Conservation (phyloP, 1,140 invertebrate genomes). For the Drosophila teissieri region DNA sequence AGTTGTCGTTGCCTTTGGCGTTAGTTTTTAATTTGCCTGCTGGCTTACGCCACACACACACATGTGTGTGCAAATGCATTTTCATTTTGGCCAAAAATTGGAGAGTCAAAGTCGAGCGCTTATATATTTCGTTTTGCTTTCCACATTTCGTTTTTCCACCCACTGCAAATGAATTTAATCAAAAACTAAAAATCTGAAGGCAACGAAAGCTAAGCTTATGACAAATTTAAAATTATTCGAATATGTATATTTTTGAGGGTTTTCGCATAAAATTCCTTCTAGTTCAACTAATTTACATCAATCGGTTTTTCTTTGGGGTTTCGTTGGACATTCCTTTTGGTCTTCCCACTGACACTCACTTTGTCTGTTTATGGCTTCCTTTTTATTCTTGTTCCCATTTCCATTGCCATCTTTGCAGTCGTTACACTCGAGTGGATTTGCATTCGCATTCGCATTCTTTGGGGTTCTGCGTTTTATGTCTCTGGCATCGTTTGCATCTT, state of each 20-base stretch:
- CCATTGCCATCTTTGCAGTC: slow-evolving; percentile 16
- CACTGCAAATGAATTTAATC: slow-evolving; percentile 1
- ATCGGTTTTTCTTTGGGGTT: slow-evolving; percentile 1
- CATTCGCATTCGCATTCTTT: slow-evolving; percentile 44
- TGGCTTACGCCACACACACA: slow-evolving; percentile 27
- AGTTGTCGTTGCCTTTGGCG: slow-evolving; percentile 44
- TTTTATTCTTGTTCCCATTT: slow-evolving; percentile 26
- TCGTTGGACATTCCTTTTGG: not conserved
- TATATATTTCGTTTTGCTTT: slow-evolving; percentile 14
- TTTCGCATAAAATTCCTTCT: not conserved
- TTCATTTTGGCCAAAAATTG: slow-evolving; percentile 23
- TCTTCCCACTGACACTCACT: slow-evolving; percentile 15
- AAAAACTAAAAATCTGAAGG: not conserved
- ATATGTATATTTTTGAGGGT: not conserved
- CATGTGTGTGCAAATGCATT: slow-evolving; percentile 22
- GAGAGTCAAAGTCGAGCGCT: slow-evolving; percentile 6
- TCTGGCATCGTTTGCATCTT: slow-evolving; percentile 39
- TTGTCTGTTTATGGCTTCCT: slow-evolving; percentile 59
- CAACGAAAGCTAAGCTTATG: not conserved
- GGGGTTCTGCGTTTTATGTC: slow-evolving; percentile 41
- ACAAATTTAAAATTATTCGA: not conserved
- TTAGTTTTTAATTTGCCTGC: slow-evolving; percentile 50
- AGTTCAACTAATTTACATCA: slow-evolving; percentile 22
- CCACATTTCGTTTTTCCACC: too few species aligned
- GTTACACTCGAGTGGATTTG: slow-evolving; percentile 37